Percentiles rank a stretch among this genome's conserved stretches.
Conservation (phyloP, 2,113 vertebrate species). For the Micromys minutus region DNA sequence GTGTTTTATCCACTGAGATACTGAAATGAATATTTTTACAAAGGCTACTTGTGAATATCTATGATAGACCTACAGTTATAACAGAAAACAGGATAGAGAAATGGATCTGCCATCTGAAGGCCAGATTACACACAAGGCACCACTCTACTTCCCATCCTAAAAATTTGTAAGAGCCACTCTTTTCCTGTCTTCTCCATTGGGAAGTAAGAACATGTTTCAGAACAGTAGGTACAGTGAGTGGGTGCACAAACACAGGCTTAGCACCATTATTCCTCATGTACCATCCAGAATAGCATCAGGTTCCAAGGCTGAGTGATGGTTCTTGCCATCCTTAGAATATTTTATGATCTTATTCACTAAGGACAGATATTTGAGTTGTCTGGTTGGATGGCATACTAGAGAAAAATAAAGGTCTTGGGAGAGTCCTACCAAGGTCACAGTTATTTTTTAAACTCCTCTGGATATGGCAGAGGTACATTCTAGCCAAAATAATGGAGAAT, state of each 20-base stretch:
- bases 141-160: neutral
- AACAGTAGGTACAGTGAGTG: neutral
- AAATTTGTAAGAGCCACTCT: neutral
- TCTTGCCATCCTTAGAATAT: neutral
- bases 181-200: neutral
- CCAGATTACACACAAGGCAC: neutral
- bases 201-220: neutral
- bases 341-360: neutral
- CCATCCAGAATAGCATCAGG: neutral
- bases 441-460: neutral
- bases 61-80: neutral
- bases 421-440: neutral
- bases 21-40: neutral
- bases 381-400: neutral
- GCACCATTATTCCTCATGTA: accelerated
- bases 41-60: neutral
- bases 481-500: neutral
- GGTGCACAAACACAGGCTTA: neutral
- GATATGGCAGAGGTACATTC: neutral
- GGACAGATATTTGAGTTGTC: neutral
- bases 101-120: neutral
- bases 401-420: neutral
- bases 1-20: neutral
- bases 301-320: neutral
- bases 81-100: neutral